Evolutionary conservation across 2,113 vertebrate species (phyloP).

Genomic region (Callionymus lyra): DNA sequence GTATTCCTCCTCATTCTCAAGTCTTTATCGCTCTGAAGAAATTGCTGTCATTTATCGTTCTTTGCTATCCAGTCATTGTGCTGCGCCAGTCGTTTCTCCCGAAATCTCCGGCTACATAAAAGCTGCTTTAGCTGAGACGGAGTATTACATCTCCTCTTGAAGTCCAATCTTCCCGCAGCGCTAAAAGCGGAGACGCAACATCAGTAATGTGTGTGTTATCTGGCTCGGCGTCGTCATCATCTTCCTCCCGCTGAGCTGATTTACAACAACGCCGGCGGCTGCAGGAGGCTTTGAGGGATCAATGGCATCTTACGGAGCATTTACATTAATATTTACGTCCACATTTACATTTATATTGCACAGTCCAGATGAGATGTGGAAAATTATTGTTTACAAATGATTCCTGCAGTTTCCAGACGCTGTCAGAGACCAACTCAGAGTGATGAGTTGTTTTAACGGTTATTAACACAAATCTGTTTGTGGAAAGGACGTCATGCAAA

Average conservation of each 20-base stretch:
- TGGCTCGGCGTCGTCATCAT: not conserved
- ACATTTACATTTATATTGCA: conserved; percentile 3
- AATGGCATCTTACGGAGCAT: not conserved
- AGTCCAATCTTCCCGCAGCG: not conserved
- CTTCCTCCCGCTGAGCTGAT: conserved; percentile 3
- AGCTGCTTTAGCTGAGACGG: not conserved
- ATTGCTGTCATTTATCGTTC: too few relatives aligned
- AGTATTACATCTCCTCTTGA: not conserved
- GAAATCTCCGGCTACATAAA: too few relatives aligned
- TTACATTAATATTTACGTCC: conserved; percentile 1
- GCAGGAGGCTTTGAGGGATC: not conserved
- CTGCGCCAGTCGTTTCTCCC: too few relatives aligned
- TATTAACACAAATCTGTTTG: too few relatives aligned
- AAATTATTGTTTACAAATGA: not conserved
- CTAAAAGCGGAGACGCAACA: not conserved
- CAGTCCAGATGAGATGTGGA: not conserved
- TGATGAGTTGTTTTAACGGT: too few relatives aligned
- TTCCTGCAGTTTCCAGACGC: not conserved
- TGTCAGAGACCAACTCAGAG: too few relatives aligned
- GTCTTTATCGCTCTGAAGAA: too few relatives aligned
- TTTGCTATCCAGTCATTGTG: too few relatives aligned
- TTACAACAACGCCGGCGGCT: not conserved
- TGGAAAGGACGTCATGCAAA: too few relatives aligned
- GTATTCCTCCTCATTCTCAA: too few relatives aligned
- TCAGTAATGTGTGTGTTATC: conserved; percentile 1